Base-by-base conservation (phyloP, 2,888 invertebrate genomes). In the Rhimphoctona megacephalus region DNA sequence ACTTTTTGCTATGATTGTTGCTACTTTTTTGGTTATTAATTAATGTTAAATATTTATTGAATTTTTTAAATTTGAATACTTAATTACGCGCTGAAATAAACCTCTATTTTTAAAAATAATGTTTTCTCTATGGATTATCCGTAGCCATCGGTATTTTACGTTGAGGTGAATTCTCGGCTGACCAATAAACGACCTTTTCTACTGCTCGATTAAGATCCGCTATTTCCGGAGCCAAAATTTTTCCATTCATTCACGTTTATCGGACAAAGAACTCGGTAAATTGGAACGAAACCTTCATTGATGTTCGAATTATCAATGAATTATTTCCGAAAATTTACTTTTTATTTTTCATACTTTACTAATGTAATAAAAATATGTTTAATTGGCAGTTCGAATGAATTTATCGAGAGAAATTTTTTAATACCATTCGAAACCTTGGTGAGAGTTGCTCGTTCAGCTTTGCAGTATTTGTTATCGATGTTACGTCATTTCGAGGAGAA, bases 231-330 rank as follows among this genome's bases (percentile, higher is more conserved):
- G 69, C 36, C 46, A 46, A 69, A 46, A 69, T 25, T 69, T 52
- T 39, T 49, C 22, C 73, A 39, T 54, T 57, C 73, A 74, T 74
- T 74, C 52, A 57, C 57, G 57, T 74, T 74, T 39, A 22, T 57
- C 33, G 73, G 22, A 36, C 36, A 25, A 54, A 30, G 54, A 57
- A 57, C 25, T 52, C n/a, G 19, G 54, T 14, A 52, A 57, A 74
- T 57, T 25, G 54, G 57, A 74, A 7, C 57, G 33, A 14, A 54
- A 11, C 4, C 14, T 57, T 57, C 73, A 39, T 19, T 74, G 9
- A 74, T 74, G 36, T 36, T n/a, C 17, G 39, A n/a, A 36, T 36
- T 57, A 25, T 54, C 39, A 22, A 36, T 19, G 54, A 52, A 33
- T 46, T 39, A 67, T 54, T 54, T 3, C 22, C 7, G n/a, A 25